Base-by-base conservation (phyloP, 2,888 invertebrate species). In the Lasioglossum zephyrum region DNA sequence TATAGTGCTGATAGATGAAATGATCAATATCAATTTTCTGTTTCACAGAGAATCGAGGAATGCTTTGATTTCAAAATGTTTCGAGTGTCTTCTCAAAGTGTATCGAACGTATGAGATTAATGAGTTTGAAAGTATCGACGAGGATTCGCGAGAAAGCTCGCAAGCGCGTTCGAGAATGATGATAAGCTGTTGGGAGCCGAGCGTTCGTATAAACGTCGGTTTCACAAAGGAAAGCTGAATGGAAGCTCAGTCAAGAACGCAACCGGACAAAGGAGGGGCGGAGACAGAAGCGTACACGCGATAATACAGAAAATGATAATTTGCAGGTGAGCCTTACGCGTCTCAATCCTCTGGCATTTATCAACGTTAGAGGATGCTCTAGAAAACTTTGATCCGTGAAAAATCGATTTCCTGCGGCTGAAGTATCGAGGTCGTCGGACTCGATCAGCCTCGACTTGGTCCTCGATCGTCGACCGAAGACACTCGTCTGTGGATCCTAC, bases 401-500 rank as follows among this genome's bases (percentile, higher is more conserved):
- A 82, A 89, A 86, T 69, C 77, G 82, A 82, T 90, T 78, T 85
- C 90, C 89, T 81, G 92, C 89, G 79, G 90, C 88, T 69, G 91
- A 86, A 39, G 89, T 87, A 78, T 88, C 90, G 85, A 90, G 90
- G 80, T 93, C 91, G 81, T 87, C 85, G 69, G 75, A 85, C 85
- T 88, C 89, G 79, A 89, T 79, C 77, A 84, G 73, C 84, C 83
- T 87, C 85, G 86, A 86, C 60, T 88, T 91, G 78, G 87, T 87
- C 77, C 91, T 91, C 89, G 81, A 86, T 77, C 91, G 92, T 36
- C 90, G 89, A 72, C 87, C 90, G 66, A 90, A 86, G 73, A 83
- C 86, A 84, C 88, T 88, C 88, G 82, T 84, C 86, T 70, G 86
- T 78, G 79, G 88, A 80, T 84, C 92, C 92, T 92, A 91, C 81